Evolutionary conservation across 2,797 vertebrate species (phyloP).

Genomic region (Kryptopterus vitreolus): DNA sequence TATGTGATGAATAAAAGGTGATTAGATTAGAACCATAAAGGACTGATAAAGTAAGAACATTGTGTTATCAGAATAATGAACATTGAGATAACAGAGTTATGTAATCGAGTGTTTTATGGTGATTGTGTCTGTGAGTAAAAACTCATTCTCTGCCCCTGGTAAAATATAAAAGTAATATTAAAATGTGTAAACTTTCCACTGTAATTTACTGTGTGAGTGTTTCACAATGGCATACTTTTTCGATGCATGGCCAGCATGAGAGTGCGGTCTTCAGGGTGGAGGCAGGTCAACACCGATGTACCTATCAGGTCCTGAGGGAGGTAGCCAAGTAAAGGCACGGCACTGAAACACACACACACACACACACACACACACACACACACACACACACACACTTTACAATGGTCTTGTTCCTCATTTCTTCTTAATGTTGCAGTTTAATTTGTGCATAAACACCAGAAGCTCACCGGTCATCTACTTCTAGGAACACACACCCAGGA

Average conservation of each 20-base stretch:
- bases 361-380: slow-evolving; percentile 2
- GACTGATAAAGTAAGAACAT: too few species aligned
- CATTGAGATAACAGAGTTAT: too few species aligned
- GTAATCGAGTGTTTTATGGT: too few species aligned
- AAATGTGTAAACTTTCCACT: background rate
- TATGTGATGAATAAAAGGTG: too few species aligned
- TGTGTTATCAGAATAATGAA: too few species aligned
- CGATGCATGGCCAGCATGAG: slow-evolving; percentile 86
- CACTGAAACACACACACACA: slow-evolving; percentile 65
- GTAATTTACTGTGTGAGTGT: background rate
- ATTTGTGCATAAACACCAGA: background rate
- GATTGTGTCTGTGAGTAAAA: too few species aligned
- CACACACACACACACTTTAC: slow-evolving; percentile 10
- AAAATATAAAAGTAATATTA: background rate
- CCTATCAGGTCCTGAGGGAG: slow-evolving; percentile 88
- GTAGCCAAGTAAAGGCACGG: slow-evolving; percentile 86
- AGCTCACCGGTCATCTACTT: slow-evolving; percentile 87
- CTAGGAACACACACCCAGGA: slow-evolving; percentile 88
- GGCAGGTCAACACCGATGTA: slow-evolving; percentile 79
- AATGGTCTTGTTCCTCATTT: background rate
- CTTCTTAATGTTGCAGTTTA: background rate
- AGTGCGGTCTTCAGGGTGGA: slow-evolving; percentile 84
- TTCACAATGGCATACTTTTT: slow-evolving; percentile 69
- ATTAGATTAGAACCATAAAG: too few species aligned
- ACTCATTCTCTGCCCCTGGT: too few species aligned